These are phyloP conservation scores for Aphidius colemani DNA, from an alignment of 2,888 invertebrate genomes.

Conservation along the genomic window DNA sequence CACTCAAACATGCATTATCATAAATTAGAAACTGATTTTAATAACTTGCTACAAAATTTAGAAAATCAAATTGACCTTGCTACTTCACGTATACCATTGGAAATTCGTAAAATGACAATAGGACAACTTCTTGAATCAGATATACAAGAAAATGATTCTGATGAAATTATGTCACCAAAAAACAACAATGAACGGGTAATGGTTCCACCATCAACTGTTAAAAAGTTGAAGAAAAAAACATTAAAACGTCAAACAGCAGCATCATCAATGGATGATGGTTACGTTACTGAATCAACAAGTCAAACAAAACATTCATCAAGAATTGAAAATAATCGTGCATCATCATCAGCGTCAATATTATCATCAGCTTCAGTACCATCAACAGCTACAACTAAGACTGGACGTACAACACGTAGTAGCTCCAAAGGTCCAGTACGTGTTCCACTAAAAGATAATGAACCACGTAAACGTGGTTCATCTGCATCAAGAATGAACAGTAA, in stretches of 20 bases:
- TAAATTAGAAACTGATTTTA: constrained; percentile 41
- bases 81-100: constrained; percentile 38
- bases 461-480: constrained; percentile 10
- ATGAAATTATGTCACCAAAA: constrained; percentile 31
- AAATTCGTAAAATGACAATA: constrained; percentile 44
- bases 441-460: constrained; percentile 25
- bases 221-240: constrained; percentile 27
- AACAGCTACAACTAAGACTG: constrained; percentile 26
- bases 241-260: constrained; percentile 41
- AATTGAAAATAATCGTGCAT: constrained; percentile 14
- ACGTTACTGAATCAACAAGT: constrained; percentile 44
- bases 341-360: too few species aligned
- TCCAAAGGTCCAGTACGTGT: constrained; percentile 34
- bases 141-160: constrained; percentile 32
- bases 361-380: constrained; percentile 16
- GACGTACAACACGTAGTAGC: constrained; percentile 5
- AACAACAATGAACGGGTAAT: constrained; percentile 21
- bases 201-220: constrained; percentile 24
- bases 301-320: constrained; percentile 28
- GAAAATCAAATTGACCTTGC: constrained; percentile 37
- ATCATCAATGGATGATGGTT: constrained; percentile 49
- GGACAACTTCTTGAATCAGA: constrained; percentile 35
- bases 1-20: constrained; percentile 35
- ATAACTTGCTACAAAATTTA: constrained; percentile 35
- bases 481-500: constrained; percentile 26